Evolutionary conservation across 2,797 vertebrate genomes (phyloP).

Genomic region (Sebastes kiyomatsui): DNA sequence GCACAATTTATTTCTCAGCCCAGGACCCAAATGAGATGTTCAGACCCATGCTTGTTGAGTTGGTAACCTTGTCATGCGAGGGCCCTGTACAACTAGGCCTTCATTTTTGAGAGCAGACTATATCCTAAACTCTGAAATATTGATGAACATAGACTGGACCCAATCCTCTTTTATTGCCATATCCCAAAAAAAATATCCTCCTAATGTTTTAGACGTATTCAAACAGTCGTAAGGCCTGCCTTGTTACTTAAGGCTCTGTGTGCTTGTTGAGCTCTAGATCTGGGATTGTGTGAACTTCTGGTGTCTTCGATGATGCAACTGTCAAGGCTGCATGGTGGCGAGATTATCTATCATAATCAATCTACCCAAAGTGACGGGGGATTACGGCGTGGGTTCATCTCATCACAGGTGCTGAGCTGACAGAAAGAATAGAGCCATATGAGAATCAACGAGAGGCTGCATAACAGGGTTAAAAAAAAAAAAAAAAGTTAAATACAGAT

Average conservation of each 20-base stretch:
- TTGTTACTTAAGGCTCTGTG: conserved; percentile 25
- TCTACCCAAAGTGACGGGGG: conserved; percentile 36
- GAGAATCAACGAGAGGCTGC: conserved; percentile 9
- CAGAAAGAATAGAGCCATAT: conserved; percentile 1
- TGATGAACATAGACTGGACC: background rate
- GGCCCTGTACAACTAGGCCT: conserved; percentile 1
- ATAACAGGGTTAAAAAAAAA: conserved; percentile 8
- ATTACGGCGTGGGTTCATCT: conserved; percentile 42
- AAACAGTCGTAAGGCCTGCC: conserved; percentile 14
- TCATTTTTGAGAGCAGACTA: background rate
- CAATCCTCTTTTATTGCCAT: background rate
- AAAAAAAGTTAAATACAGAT: conserved; percentile 19
- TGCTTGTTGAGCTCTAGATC: conserved; percentile 10
- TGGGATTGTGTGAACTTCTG: conserved; percentile 13
- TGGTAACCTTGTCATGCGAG: background rate
- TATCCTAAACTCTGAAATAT: background rate
- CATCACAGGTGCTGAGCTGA: conserved; percentile 52
- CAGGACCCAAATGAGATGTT: conserved; percentile 36
- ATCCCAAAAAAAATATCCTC: too few species aligned
- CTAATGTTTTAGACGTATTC: background rate
- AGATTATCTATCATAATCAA: conserved; percentile 40
- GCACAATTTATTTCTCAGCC: conserved; percentile 22
- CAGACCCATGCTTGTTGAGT: background rate
- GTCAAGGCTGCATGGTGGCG: conserved; percentile 2
- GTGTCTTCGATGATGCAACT: conserved; percentile 25